Evolutionary conservation across 2,113 vertebrate genomes (phyloP).

Genomic region (Pteruthius melanotis): DNA sequence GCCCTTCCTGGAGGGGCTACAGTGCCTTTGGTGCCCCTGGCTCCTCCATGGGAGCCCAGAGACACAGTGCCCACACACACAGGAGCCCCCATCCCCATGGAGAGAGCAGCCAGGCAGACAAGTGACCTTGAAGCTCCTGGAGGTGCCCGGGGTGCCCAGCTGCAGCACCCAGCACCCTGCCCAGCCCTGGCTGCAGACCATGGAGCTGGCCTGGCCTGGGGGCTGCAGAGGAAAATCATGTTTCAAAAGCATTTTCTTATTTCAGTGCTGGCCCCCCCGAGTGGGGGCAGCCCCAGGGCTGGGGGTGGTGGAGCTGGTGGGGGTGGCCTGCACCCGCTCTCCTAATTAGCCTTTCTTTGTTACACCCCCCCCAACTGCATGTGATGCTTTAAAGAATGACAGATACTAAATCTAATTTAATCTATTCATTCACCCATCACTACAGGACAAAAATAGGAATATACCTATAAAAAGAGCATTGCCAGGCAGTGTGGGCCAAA

Average conservation of each 20-base stretch:
- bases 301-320: not conserved
- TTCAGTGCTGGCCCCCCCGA: not conserved
- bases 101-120: not conserved
- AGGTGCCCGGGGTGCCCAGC: not conserved
- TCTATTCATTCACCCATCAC: slow-evolving; percentile 54
- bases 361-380: not conserved
- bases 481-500: slow-evolving; percentile 50
- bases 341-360: not conserved
- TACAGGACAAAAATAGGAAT: slow-evolving; percentile 44
- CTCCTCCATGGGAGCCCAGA: not conserved
- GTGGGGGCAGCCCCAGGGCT: not conserved
- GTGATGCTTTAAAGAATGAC: slow-evolving; percentile 13
- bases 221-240: rapidly evolving
- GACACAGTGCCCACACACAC: not conserved
- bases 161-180: rapidly evolving
- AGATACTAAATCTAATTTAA: slow-evolving; percentile 51
- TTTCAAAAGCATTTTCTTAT: not conserved
- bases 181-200: not conserved
- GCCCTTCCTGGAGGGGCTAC: not conserved
- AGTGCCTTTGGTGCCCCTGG: not conserved
- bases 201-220: not conserved
- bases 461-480: slow-evolving; percentile 57
- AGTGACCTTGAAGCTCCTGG: not conserved
- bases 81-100: too few species aligned
- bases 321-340: not conserved